Conservation (phyloP, 37 sponge, comb jelly and placozoan genomes). For the Geodia barretti region DNA sequence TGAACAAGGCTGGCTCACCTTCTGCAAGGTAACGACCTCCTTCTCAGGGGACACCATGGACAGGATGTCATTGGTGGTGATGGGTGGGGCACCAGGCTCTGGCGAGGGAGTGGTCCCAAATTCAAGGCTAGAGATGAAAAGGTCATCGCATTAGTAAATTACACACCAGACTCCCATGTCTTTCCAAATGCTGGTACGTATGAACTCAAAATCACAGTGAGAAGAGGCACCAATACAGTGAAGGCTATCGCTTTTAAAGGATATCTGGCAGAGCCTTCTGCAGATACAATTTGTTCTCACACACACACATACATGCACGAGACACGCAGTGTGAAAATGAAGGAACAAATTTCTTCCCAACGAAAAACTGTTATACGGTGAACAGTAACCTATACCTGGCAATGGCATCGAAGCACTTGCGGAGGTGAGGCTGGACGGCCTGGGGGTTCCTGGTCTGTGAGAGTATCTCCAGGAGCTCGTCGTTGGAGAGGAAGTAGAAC, state of each 20-base stretch:
- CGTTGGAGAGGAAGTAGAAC: conserved; percentile 98
- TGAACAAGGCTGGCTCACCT: conserved; percentile 28
- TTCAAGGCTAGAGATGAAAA: conserved; percentile 60
- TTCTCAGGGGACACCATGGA: conserved; percentile 95
- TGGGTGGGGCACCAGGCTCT: conserved; percentile 66
- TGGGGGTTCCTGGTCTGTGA: conserved; percentile 97
- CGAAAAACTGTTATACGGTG: not conserved
- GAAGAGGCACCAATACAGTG: no score
- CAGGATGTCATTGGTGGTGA: conserved; percentile 92
- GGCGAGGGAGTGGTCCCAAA: conserved; percentile 79
- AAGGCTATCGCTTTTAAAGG: no score
- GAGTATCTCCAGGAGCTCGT: conserved; percentile 97
- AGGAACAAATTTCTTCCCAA: not conserved
- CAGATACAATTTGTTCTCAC: no score
- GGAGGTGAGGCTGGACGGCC: conserved; percentile 98
- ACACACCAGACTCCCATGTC: not conserved
- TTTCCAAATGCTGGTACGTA: not conserved
- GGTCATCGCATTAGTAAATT: not conserved
- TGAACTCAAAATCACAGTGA: not conserved
- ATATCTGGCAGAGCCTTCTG: no score
- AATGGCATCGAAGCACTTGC: conserved; percentile 99
- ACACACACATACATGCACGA: not conserved
- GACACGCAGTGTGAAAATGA: not conserved
- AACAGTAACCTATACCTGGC: conserved; percentile 48
- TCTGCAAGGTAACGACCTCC: conserved; percentile 79